These are phyloP conservation scores for Melieria picta DNA, from an alignment of 2,888 invertebrate genomes.

Conservation along the genomic window DNA sequence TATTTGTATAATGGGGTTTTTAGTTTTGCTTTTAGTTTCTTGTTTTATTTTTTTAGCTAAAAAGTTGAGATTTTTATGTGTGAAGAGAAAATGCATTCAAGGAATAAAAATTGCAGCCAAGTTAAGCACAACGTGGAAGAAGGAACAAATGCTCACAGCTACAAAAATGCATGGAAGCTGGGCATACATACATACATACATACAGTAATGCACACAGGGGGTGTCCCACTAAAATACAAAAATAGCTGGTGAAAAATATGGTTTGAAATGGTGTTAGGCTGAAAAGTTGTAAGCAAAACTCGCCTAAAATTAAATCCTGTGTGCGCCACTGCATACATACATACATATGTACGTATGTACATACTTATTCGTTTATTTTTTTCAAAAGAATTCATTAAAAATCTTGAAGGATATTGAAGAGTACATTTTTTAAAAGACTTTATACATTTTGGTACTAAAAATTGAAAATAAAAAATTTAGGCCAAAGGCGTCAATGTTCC, in stretches of 20 bases:
- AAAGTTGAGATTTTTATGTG: constrained; percentile 36
- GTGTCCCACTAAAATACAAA: no score
- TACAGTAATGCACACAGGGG: background rate
- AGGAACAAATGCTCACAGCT: constrained; percentile 6
- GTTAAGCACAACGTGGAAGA: constrained; percentile 5
- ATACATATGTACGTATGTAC: background rate
- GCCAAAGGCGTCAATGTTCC: no score
- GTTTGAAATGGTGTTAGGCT: no score
- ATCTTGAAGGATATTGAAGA: no score
- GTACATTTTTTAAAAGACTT: no score
- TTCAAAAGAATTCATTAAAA: no score
- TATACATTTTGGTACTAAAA: no score
- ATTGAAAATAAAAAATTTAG: no score
- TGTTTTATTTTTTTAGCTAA: background rate
- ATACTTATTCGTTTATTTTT: no score
- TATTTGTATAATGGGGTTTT: background rate
- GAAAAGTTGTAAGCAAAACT: no score
- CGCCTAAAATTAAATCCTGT: no score
- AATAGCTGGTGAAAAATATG: no score
- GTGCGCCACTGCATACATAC: background rate
- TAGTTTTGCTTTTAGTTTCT: background rate
- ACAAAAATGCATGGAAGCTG: constrained; percentile 15
- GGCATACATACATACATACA: constrained; percentile 17
- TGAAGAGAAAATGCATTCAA: constrained; percentile 40
- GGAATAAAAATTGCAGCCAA: constrained; percentile 37